Evolutionary conservation across 2,113 vertebrate genomes (phyloP).

Genomic region (Tinamus guttatus): DNA sequence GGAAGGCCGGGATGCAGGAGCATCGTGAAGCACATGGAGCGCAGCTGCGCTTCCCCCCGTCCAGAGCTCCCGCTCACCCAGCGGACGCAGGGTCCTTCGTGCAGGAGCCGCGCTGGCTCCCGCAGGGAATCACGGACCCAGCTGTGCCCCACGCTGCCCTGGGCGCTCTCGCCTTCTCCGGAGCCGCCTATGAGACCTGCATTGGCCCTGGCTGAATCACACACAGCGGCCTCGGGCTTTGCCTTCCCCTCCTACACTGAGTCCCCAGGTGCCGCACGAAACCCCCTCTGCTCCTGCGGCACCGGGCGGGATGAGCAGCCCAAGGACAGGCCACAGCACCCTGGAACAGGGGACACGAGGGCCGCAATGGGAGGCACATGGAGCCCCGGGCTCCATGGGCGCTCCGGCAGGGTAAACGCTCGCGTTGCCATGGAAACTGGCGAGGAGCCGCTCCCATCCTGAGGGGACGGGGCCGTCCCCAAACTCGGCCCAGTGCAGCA

Average conservation of each 20-base stretch:
- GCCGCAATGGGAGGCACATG: background rate
- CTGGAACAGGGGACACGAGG: rapidly evolving
- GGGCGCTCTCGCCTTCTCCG: background rate
- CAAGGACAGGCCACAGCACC: background rate
- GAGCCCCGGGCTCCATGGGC: too few relatives aligned
- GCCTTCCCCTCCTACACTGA: background rate
- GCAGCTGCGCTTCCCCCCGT: rapidly evolving
- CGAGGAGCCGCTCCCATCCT: background rate
- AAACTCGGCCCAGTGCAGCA: too few relatives aligned
- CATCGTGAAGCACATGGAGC: rapidly evolving
- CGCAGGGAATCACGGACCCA: background rate
- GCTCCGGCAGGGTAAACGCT: constrained; percentile 64
- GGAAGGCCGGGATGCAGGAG: rapidly evolving
- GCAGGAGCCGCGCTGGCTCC: rapidly evolving
- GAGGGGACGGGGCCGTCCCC: too few relatives aligned
- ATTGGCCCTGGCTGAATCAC: background rate
- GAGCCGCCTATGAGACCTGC: too few relatives aligned
- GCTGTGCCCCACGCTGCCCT: background rate
- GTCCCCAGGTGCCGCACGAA: too few relatives aligned
- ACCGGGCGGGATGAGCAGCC: background rate
- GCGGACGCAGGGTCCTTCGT: background rate
- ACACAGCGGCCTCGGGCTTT: background rate
- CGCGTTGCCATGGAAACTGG: constrained; percentile 73
- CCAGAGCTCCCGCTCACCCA: background rate
- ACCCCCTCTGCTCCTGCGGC: too few relatives aligned